Conservation (phyloP, 2,797 vertebrate genomes). For the Microctenopoma stevenorrisi region DNA sequence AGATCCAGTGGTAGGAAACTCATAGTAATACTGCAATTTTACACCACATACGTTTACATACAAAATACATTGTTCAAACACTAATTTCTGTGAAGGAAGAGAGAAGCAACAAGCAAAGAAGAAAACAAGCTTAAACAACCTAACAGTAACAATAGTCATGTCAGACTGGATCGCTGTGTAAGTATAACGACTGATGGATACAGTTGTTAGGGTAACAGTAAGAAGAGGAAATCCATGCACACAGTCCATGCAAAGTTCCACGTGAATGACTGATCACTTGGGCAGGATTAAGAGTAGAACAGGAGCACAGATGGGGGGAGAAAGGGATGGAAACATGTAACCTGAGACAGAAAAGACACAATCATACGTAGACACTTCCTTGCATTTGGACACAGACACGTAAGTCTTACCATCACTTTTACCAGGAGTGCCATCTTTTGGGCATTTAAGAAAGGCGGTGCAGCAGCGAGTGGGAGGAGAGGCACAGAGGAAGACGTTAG, state of each 20-base stretch:
- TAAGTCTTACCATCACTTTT: constrained; percentile 97
- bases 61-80: neutral
- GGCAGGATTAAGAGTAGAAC: constrained; percentile 27
- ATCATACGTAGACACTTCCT: constrained; percentile 10
- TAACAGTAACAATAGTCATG: neutral
- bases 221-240: constrained; percentile 84
- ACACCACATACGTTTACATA: neutral
- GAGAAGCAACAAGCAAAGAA: neutral
- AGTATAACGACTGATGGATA: constrained; percentile 31
- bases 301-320: constrained; percentile 48
- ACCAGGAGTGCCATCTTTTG: constrained; percentile 95
- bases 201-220: constrained; percentile 55
- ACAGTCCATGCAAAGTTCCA: constrained; percentile 90
- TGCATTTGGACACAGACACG: constrained; percentile 41
- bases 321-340: constrained; percentile 41
- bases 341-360: constrained; percentile 43
- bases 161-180: constrained; percentile 7
- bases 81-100: neutral
- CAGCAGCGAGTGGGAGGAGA: constrained; percentile 83
- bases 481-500: constrained; percentile 76
- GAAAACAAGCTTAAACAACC: neutral
- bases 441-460: constrained; percentile 89
- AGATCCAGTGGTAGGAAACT: neutral
- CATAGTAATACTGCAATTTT: neutral
- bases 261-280: constrained; percentile 62